These are phyloP conservation scores for Sphyrna mokarran DNA, from an alignment of 2,113 vertebrate genomes.

Conservation along the genomic window DNA sequence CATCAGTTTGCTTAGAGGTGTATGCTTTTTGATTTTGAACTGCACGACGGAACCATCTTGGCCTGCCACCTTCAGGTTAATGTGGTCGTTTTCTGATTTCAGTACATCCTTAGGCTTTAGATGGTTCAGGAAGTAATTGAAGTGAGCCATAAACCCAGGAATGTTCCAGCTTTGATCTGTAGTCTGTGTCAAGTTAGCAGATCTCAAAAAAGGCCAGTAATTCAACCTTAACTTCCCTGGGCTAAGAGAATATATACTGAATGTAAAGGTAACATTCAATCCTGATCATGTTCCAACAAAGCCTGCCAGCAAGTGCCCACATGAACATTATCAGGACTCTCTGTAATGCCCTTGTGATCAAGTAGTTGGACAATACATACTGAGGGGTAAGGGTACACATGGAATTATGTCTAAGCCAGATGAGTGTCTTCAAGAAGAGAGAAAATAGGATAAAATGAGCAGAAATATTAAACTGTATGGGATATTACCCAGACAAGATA, in stretches of 20 bases:
- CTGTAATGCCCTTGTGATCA: neutral
- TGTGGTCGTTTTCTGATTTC: slow-evolving; percentile 96
- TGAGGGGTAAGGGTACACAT: neutral
- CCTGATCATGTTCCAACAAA: neutral
- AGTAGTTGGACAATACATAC: neutral
- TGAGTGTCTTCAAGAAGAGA: neutral
- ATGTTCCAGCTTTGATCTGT: neutral
- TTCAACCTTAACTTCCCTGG: neutral
- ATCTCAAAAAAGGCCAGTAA: neutral
- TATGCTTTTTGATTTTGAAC: slow-evolving; percentile 98
- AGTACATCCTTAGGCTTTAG: slow-evolving; percentile 85
- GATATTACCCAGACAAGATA: neutral
- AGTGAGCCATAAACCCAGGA: neutral
- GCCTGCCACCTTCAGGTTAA: slow-evolving; percentile 96
- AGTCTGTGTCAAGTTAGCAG: neutral
- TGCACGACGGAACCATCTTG: slow-evolving; percentile 98
- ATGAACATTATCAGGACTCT: neutral
- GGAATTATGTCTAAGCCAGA: neutral
- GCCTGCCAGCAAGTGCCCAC: neutral
- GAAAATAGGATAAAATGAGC: neutral
- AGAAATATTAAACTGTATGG: neutral
- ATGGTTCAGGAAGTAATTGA: neutral
- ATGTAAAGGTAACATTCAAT: neutral
- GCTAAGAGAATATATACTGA: neutral
- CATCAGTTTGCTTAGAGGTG: slow-evolving; percentile 97